Conservation (phyloP, 2,797 vertebrate genomes). For the Aulostomus chinensis region DNA sequence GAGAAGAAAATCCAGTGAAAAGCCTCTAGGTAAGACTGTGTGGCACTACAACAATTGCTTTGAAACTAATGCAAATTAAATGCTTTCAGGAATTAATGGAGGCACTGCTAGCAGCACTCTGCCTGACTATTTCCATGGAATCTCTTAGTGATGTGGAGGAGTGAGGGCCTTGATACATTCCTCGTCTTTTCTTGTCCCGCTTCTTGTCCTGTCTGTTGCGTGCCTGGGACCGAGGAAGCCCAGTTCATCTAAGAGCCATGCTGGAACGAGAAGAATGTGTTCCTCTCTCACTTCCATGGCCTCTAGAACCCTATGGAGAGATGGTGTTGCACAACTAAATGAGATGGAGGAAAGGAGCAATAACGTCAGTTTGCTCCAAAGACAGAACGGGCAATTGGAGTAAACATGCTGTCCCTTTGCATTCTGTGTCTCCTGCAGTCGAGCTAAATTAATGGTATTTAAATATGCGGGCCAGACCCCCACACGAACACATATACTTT, state of each 20-base stretch:
- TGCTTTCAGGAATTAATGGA: constrained; percentile 31
- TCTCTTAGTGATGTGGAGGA: constrained; percentile 14
- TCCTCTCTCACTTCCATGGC: constrained; percentile 50
- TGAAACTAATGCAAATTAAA: constrained; percentile 36
- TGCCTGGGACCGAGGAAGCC: constrained; percentile 37
- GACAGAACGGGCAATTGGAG: constrained; percentile 44
- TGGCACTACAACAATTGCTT: constrained; percentile 16
- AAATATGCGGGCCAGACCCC: constrained; percentile 58
- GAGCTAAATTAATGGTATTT: constrained; percentile 50
- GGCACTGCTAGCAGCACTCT: constrained; percentile 10
- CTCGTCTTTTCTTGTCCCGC: constrained; percentile 31
- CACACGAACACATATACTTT: no score
- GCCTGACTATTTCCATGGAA: constrained; percentile 23
- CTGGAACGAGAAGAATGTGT: constrained; percentile 67
- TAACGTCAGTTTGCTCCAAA: constrained; percentile 53
- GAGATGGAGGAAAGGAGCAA: constrained; percentile 42
- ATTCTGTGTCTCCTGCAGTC: constrained; percentile 36
- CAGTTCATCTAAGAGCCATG: constrained; percentile 46
- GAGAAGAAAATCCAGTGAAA: constrained; percentile 14
- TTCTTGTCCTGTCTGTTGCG: constrained; percentile 32
- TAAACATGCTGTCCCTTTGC: constrained; percentile 54
- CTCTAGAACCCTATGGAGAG: constrained; percentile 54
- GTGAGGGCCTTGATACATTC: constrained; percentile 14
- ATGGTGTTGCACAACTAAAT: constrained; percentile 57
- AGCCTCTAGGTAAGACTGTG: constrained; percentile 9